Base-by-base conservation (phyloP, 2,888 invertebrate species). In the Dichetophora obliterata region DNA sequence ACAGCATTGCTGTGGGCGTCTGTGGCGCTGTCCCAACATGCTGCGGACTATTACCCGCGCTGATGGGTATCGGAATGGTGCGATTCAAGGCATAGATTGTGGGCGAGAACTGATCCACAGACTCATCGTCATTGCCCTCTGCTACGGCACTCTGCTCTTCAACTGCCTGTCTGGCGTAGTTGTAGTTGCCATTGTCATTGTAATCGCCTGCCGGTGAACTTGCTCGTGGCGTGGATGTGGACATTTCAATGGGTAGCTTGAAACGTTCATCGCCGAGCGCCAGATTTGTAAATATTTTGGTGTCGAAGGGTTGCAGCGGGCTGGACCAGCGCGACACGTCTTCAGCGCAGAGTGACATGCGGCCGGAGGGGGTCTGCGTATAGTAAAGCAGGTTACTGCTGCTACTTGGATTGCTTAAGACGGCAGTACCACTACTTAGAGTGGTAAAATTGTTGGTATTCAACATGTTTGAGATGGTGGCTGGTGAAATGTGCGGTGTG, bases 61-160 rank as follows among this genome's bases (percentile, higher is more conserved):
- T 86, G 24, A 84, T 84, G 5, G 88, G 86, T 81, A 88, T 88
- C 6, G 88, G 86, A 50, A 85, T 83, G 37, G 87, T 84, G n/a
- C 85, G 87, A 52, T 82, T 82, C 27, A 76, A 79, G 22, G 70
- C 65, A 75, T 87, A 87, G 1, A 87, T 75, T 8, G 86, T 82
- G 1, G 87, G 88, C 9, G 87, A 88, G 79, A 87, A 86, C 54
- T 87, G 86, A 82, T 86, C 86, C 22, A 80, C 81, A 11, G 85
- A 83, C 81, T 88, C 84, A 48, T 83, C 85, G 54, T 77, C 80
- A 65, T 77, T 78, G 22, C 75, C 78, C 74, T 73, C 68, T n/a
- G 59, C 6, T 3, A 61, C 72, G 24, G 78, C 77, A 9, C 77
- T 76, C 0, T 34, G 14, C 48, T 85, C 83, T 34, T 84, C 82